phyloP scores from a whole-genome alignment of 2,113 vertebrate species.

The Phylloscopus whistleri region DNA sequence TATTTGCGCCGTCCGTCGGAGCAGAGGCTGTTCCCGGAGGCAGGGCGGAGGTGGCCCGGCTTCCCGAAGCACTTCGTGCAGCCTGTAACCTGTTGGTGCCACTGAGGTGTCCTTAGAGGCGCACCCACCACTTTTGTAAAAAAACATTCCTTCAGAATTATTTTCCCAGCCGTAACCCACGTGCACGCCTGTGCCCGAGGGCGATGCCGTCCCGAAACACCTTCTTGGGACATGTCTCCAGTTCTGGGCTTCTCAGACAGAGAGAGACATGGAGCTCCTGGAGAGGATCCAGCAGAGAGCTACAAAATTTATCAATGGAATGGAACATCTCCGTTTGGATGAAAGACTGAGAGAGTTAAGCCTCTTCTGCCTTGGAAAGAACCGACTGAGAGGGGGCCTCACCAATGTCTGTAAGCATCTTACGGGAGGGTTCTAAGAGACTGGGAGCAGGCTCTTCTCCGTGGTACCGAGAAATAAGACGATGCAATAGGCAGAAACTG shows the following conservation, averaged over 20 bases:
- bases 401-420: neutral
- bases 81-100: no score
- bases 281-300: neutral
- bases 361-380: neutral
- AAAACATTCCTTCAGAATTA: neutral
- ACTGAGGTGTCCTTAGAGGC: neutral
- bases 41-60: neutral
- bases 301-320: no score
- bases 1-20: fast-evolving
- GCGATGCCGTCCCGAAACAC: neutral
- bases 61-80: fast-evolving
- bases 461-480: neutral
- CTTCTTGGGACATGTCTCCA: neutral
- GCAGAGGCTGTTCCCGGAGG: neutral
- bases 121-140: neutral
- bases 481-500: neutral
- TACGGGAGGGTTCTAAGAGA: neutral
- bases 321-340: neutral
- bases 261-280: neutral
- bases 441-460: neutral
- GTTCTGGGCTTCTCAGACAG: neutral
- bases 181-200: no score
- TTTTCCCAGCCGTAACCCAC: neutral
- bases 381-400: neutral
- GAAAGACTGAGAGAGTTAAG: neutral